Conservation (phyloP, 2,113 vertebrate species). For the Zosterops lateralis region DNA sequence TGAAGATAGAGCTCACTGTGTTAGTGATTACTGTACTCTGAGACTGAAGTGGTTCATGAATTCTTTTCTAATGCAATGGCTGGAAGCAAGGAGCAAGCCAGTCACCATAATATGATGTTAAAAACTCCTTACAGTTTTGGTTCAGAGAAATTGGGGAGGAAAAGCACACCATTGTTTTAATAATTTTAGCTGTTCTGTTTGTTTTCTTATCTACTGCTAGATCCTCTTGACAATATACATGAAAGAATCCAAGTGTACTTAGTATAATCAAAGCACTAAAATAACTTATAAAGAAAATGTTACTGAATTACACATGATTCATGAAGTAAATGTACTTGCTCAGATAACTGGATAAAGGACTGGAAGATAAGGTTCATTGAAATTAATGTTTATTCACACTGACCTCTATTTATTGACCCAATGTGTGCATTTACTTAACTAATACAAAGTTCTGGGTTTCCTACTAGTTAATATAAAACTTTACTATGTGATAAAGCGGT, state of each 20-base stretch:
- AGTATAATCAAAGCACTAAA: background rate
- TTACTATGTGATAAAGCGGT: background rate
- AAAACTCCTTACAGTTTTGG: background rate
- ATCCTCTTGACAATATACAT: background rate
- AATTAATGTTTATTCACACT: background rate
- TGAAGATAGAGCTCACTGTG: background rate
- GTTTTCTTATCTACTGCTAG: background rate
- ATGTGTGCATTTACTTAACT: background rate
- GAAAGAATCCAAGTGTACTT: background rate
- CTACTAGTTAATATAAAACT: background rate
- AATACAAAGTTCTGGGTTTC: background rate
- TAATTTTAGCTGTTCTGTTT: background rate
- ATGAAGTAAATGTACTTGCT: background rate
- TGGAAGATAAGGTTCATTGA: background rate
- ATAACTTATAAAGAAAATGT: background rate
- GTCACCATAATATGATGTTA: background rate
- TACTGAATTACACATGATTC: background rate
- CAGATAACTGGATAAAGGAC: background rate
- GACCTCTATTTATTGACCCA: background rate
- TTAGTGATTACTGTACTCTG: background rate
- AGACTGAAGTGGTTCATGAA: background rate
- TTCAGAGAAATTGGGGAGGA: rapidly evolving
- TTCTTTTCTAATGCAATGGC: background rate
- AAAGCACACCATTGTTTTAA: rapidly evolving
- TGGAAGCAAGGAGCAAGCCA: background rate